These are phyloP conservation scores for Mnemiopsis leidyi DNA, from an alignment of 37 sponge, comb jelly and placozoan species.

Conservation along the genomic window DNA sequence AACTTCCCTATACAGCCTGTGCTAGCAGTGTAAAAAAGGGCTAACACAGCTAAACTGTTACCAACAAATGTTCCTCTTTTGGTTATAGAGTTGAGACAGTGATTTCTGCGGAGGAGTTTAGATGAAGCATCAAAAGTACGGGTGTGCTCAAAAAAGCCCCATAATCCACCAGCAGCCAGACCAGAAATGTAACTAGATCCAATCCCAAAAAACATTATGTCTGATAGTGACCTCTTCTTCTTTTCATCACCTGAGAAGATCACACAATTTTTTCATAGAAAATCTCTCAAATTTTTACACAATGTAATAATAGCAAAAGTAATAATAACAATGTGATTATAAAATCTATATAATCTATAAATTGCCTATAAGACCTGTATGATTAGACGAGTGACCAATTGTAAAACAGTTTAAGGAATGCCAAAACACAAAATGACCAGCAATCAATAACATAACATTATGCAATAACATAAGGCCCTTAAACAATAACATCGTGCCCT, in stretches of 20 bases:
- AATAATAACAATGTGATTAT: too few species aligned
- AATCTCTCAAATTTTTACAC: not conserved
- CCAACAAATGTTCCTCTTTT: conserved; percentile 56
- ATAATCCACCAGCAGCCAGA: not conserved
- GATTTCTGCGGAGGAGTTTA: not conserved
- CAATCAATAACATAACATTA: not conserved
- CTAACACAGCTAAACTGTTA: conserved; percentile 16
- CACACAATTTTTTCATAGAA: not conserved
- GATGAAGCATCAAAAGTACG: conserved; percentile 12
- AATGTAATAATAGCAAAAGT: too few species aligned
- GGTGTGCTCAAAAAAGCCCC: conserved; percentile 17
- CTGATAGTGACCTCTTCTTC: conserved; percentile 9
- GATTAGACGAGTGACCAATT: too few species aligned
- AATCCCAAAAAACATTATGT: conserved; percentile 32
- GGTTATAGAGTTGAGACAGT: not conserved
- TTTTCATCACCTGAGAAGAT: conserved; percentile 18
- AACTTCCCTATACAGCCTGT: not conserved
- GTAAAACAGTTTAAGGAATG: too few species aligned
- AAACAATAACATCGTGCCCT: too few species aligned
- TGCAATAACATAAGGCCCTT: too few species aligned
- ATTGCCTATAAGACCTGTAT: too few species aligned
- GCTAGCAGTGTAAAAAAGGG: not conserved
- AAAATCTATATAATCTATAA: too few species aligned
- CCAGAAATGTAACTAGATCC: not conserved
- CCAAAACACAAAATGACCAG: not conserved